phyloP scores from a whole-genome alignment of 1,140 invertebrate species.

The Ganaspis sp. region DNA sequence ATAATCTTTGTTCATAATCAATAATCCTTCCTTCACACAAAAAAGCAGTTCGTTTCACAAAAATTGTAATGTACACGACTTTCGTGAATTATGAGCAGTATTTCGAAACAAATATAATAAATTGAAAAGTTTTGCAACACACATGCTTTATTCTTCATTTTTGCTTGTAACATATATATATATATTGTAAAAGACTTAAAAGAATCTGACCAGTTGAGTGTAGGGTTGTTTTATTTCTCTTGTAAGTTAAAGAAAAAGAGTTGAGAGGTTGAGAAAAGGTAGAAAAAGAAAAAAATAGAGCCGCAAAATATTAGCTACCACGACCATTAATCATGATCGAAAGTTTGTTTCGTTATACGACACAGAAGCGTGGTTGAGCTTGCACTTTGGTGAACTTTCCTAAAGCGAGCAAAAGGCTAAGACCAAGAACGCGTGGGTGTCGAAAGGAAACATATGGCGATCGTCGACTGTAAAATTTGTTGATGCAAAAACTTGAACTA shows the following conservation, averaged over 20 bases:
- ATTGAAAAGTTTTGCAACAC: neutral
- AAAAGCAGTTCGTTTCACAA: no score
- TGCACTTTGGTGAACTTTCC: constrained; percentile 20
- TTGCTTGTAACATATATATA: no score
- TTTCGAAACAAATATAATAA: no score
- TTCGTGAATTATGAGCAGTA: no score
- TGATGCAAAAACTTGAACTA: neutral
- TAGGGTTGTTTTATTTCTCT: neutral
- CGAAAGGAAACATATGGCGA: neutral
- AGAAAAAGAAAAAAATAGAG: neutral
- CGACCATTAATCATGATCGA: neutral
- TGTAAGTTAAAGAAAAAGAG: neutral
- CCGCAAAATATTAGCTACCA: neutral
- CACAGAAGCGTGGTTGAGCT: neutral
- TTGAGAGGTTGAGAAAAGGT: neutral
- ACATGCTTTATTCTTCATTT: neutral
- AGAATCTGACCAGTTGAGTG: neutral
- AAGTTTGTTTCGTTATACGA: constrained; percentile 8
- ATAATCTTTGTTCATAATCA: no score
- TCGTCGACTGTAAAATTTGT: neutral
- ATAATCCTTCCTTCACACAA: no score
- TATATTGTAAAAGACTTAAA: neutral
- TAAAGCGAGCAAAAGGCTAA: neutral
- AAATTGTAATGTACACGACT: no score
- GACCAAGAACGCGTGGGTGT: neutral